Conservation (phyloP, 2,797 vertebrate species). For the Anabacerthia variegaticeps region DNA sequence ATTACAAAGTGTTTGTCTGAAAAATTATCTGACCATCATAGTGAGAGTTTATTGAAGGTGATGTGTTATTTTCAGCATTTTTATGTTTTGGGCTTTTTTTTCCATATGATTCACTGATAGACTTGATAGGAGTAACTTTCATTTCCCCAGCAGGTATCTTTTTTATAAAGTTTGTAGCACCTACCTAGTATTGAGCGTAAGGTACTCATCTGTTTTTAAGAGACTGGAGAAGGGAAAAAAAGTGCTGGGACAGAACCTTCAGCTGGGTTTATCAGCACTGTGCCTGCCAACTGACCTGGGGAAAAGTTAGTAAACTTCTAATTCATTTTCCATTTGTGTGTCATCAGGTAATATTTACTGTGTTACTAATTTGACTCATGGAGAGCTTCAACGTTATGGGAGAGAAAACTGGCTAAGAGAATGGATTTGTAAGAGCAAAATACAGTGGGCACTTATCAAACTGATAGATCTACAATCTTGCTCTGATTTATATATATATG, state of each 20-base stretch:
- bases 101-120: too few relatives aligned
- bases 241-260: not conserved
- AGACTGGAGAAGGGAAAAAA: not conserved
- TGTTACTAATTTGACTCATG: not conserved
- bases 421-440: not conserved
- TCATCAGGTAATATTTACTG: not conserved
- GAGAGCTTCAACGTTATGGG: not conserved
- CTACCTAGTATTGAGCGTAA: not conserved
- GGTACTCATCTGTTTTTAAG: not conserved
- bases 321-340: not conserved
- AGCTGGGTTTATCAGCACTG: not conserved
- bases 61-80: not conserved
- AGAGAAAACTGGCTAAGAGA: not conserved
- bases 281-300: not conserved
- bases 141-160: not conserved
- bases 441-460: not conserved
- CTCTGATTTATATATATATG: not conserved
- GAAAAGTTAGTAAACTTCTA: not conserved
- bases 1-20: not conserved
- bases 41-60: not conserved
- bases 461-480: not conserved
- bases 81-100: rapidly evolving
- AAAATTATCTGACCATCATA: not conserved
- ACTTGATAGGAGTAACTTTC: not conserved
- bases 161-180: not conserved